Evolutionary conservation across 2,888 invertebrate species (phyloP), one percentile per base, ranked within the genome.

Genomic region (Liodrosophila aerea): DNA sequence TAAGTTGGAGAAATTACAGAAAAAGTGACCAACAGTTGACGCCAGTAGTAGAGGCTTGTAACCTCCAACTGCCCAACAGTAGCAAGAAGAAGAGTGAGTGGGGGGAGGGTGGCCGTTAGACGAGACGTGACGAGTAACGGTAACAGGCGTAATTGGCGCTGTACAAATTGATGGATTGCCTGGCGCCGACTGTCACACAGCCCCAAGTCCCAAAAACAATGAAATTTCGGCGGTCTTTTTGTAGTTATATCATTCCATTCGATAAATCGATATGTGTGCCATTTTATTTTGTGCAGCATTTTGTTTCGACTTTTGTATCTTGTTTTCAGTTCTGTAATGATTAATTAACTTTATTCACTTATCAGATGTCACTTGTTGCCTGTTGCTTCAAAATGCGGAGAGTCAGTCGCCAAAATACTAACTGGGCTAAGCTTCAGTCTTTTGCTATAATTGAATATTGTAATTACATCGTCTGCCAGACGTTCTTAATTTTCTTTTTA

Each of bases 101-200:
- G 59, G 59, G 45, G 22, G 22, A 22, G 22, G 22, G n/a, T n/a
- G n/a, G n/a, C n/a, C n/a, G n/a, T n/a, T n/a, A n/a, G n/a, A 22
- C 3, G 2, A 22, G 80, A 73, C 70, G 66, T 82, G 80, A 77
- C 76, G 76, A 86, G 77, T 85, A 80, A 67, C 69, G 59, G 78
- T 86, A 82, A 86, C 85, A 80, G 78, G 71, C 78, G 75, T 81
- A 87, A 85, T 87, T 87, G 86, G 77, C 76, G 76, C 73, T 76
- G 68, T 75, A 76, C 68, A 87, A 88, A 88, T 87, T 87, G 87
- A 88, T 87, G 87, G 87, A 87, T 87, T 87, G 75, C 69, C 71
- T 84, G 88, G 88, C 88, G 87, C 88, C 87, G 84, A 73, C 66
- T 82, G 70, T 81, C 77, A 77, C 71, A 69, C 81, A 64, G 11